These are phyloP conservation scores for Campylomormyrus tamandua DNA, from an alignment of 2,113 vertebrate genomes.

Conservation along the genomic window DNA sequence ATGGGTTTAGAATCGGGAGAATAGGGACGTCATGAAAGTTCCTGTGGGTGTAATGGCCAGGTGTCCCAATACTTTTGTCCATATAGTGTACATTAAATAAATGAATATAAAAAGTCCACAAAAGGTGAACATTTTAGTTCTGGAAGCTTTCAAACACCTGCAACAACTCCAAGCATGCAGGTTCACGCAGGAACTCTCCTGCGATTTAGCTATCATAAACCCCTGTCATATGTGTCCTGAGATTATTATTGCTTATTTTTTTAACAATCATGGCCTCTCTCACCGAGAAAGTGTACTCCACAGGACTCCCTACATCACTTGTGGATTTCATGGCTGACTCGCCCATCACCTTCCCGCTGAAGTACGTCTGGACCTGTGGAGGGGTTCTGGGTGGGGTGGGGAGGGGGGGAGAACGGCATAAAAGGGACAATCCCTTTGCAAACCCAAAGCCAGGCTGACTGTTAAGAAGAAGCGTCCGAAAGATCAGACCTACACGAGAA, in stretches of 20 bases:
- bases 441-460: background rate
- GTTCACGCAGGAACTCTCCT: background rate
- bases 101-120: background rate
- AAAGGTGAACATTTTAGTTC: background rate
- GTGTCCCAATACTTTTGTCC: background rate
- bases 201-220: background rate
- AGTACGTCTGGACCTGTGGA: constrained; percentile 48
- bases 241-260: background rate
- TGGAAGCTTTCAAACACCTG: background rate
- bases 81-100: background rate
- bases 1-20: background rate
- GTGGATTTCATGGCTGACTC: constrained; percentile 79
- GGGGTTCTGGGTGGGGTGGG: constrained; percentile 34
- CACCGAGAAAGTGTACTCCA: constrained; percentile 76
- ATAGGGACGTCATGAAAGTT: background rate
- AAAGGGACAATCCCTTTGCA: background rate
- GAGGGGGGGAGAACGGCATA: background rate
- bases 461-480: background rate
- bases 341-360: constrained; percentile 78
- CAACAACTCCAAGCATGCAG: background rate
- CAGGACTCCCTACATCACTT: constrained; percentile 78
- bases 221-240: background rate
- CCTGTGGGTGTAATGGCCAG: background rate
- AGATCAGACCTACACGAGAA: constrained; percentile 64
- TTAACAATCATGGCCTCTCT: constrained; percentile 28